Evolutionary conservation across 1,140 invertebrate species (phyloP), one percentile per base, ranked within the genome.

Genomic region (Amphibalanus amphitrite): DNA sequence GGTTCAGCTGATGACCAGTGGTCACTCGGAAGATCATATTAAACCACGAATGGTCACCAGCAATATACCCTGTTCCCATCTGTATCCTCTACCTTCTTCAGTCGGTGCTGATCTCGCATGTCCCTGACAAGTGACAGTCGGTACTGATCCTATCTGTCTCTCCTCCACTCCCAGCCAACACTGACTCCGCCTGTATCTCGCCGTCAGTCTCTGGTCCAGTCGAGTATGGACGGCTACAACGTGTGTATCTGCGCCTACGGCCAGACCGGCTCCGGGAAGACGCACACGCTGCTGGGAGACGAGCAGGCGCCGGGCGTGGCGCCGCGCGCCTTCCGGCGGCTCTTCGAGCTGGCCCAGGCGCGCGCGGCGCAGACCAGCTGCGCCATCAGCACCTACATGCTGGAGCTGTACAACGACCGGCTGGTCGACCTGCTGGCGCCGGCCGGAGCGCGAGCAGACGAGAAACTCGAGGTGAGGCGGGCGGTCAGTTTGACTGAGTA

Each of bases 221-320:
- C 75, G 3, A 73, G 73, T 0, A 33, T 75, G 40, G 73, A 76
- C 88, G 89, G 90, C 13, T 94, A 91, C 77, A 97, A 97, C 84
- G 88, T 93, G 0, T 97, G 93, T 25, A 90, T 95, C 74, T 78
- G 93, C 68, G 93, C 94, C 0, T 97, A 97, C 82, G 93, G 94
- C 1, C 93, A 96, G 81, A 97, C 93, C 3, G 93, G 93, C 15
- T 93, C 91, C 75, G 93, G 93, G 0, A 97, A 95, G 80, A 97
- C 93, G 0, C 87, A 89, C 80, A 90, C 92, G 0, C 95, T 97
- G 93, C 92, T 93, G 1, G 95, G 92, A 17, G 79, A 78, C 20
- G 65, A 74, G 67, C 28, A 20, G 23, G 64, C 73, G 13, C 72
- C 75, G 4, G 94, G 93, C 38, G 86, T 96, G 3, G 94, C 96